Base-by-base conservation (phyloP, 2,888 invertebrate genomes). In the Papilio demoleus region DNA sequence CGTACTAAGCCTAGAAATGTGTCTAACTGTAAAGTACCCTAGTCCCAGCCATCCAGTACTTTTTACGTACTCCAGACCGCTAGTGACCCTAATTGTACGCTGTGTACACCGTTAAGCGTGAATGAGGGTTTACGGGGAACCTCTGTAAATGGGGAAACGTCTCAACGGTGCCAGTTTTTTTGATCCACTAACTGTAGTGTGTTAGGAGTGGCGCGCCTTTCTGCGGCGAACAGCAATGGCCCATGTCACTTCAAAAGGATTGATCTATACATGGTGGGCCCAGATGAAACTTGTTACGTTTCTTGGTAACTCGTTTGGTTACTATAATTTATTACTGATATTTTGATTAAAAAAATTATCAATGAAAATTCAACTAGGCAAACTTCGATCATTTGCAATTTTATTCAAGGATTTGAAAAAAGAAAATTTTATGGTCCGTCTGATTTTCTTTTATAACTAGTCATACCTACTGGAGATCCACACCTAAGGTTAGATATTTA, bases 61-160 rank as follows among this genome's bases (percentile, higher is more conserved):
- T 76, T 75, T 73, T 74, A 71, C 69, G 24, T 38, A 45, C 63
- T 50, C 19, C n/a, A 36, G 31, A 27, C 67, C 72, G 70, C 68
- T 70, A 61, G 40, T 64, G 53, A 65, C 68, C 80, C 78, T 82
- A 82, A 84, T 84, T 83, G 81, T 80, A 74, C 72, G 65, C 70
- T 68, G 71, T 68, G 70, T 66, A 72, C 82, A 82, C 84, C 83
- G 83, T 83, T 78, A 76, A 19, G 38, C 38, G 72, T 81, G 80
- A 80, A 77, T 80, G 80, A 76, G 79, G 76, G 74, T 70, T 73
- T 78, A 80, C 81, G 74, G 73, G 75, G 82, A 81, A 84, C 63
- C 45, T 73, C 82, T 81, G 69, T 80, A 83, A 74, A 84, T 79
- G 81, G 83, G 76, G 73, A 75, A 73, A 56, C 50, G 19, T 47